These are phyloP conservation scores for Ictidomys tridecemlineatus DNA, from an alignment of 2,113 vertebrate genomes.

Conservation along the genomic window DNA sequence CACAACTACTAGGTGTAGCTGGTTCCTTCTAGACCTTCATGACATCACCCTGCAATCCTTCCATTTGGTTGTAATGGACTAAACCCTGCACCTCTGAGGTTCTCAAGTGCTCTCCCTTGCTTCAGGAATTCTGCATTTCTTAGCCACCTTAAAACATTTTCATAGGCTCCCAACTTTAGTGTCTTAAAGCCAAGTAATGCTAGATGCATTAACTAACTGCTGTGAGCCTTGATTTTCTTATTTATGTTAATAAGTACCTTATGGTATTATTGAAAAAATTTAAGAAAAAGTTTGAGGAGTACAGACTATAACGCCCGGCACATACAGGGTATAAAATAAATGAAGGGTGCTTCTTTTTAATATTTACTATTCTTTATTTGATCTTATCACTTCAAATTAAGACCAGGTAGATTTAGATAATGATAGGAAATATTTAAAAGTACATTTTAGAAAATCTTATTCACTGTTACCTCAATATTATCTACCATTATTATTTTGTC, in stretches of 20 bases:
- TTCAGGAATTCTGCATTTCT: background rate
- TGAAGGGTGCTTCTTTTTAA: background rate
- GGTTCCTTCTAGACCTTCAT: background rate
- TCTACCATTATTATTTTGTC: slow-evolving; percentile 24
- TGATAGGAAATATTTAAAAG: background rate
- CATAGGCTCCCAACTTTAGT: background rate
- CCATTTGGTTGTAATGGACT: background rate
- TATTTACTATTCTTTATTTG: slow-evolving; percentile 25
- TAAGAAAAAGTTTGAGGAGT: background rate
- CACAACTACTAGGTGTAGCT: background rate
- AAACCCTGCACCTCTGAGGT: background rate
- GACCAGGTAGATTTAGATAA: background rate
- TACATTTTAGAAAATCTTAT: slow-evolving; percentile 18
- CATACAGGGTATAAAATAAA: background rate
- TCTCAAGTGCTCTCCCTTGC: background rate
- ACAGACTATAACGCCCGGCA: background rate
- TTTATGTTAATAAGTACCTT: background rate
- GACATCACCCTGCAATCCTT: background rate
- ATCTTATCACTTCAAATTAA: background rate
- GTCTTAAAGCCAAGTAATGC: background rate
- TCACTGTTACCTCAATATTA: background rate
- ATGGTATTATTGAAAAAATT: background rate
- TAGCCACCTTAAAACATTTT: background rate
- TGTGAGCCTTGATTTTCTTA: slow-evolving; percentile 1
- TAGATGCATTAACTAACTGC: background rate